Percentiles rank a stretch among this genome's conserved stretches.
phyloP scores from a whole-genome alignment of 1,140 invertebrate genomes.

The Hyposmocoma kahamanoa region DNA sequence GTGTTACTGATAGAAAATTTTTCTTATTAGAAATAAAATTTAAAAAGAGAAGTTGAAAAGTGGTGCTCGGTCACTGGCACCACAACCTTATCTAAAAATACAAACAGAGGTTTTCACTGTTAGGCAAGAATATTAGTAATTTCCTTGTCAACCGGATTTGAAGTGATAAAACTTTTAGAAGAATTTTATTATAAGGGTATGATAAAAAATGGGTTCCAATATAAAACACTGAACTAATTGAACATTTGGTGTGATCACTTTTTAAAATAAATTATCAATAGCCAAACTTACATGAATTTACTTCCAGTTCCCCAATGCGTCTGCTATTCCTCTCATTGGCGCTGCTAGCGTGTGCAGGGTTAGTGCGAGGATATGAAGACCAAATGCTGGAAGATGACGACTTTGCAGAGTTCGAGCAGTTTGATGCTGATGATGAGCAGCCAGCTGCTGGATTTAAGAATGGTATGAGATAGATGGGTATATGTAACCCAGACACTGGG shows the following conservation, averaged over 20 bases:
- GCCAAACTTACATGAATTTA: background rate
- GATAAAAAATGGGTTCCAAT: too few relatives aligned
- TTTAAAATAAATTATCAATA: background rate
- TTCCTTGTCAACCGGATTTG: background rate
- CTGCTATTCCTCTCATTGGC: background rate
- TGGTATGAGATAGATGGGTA: too few relatives aligned
- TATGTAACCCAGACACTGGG: too few relatives aligned
- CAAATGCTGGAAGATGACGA: constrained; percentile 87
- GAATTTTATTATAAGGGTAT: background rate
- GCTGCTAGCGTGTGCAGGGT: background rate
- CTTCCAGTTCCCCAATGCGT: background rate
- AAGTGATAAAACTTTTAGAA: background rate
- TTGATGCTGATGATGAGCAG: constrained; percentile 83
- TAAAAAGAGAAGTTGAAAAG: too few relatives aligned
- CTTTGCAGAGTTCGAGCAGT: constrained; percentile 97
- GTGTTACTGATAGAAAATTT: too few relatives aligned
- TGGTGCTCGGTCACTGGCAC: too few relatives aligned
- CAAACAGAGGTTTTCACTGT: background rate
- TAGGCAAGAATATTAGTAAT: background rate
- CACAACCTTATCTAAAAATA: too few relatives aligned
- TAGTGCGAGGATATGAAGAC: background rate
- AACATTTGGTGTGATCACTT: background rate
- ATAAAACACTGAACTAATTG: too few relatives aligned
- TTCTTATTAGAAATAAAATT: too few relatives aligned
- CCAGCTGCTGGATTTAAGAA: constrained; percentile 26